Conservation (phyloP, 2,797 vertebrate species). For the Melanotaenia maccullochi region DNA sequence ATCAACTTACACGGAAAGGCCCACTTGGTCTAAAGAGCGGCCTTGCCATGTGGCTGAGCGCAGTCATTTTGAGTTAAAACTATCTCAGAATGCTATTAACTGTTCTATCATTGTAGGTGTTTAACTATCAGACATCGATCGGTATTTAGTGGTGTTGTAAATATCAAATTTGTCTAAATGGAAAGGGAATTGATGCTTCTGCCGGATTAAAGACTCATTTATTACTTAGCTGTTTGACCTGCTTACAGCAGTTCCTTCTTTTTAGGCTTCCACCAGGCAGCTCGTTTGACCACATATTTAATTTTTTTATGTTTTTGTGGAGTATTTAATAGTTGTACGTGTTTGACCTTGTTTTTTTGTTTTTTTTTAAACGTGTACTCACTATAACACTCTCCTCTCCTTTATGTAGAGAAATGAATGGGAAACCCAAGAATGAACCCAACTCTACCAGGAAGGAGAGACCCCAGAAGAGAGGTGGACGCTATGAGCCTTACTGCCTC, state of each 20-base stretch:
- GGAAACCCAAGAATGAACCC: slow-evolving; percentile 86
- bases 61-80: neutral
- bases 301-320: too few species aligned
- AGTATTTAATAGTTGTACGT: too few species aligned
- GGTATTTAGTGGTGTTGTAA: neutral
- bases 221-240: too few species aligned
- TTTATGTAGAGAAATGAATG: slow-evolving; percentile 85
- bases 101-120: neutral
- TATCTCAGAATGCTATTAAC: too few species aligned
- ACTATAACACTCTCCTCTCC: neutral
- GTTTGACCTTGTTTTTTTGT: too few species aligned
- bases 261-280: too few species aligned
- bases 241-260: neutral
- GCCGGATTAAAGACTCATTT: neutral
- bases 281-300: too few species aligned
- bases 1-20: neutral
- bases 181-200: neutral
- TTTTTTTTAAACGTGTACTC: neutral
- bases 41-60: slow-evolving; percentile 48
- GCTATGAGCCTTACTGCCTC: slow-evolving; percentile 91
- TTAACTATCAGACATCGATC: neutral
- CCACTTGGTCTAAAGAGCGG: slow-evolving; percentile 5
- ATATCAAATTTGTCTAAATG: too few species aligned
- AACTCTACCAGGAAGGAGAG: slow-evolving; percentile 88
- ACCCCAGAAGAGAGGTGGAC: slow-evolving; percentile 90